Conservation (phyloP, 2,113 vertebrate species). For the Pteronura brasiliensis region DNA sequence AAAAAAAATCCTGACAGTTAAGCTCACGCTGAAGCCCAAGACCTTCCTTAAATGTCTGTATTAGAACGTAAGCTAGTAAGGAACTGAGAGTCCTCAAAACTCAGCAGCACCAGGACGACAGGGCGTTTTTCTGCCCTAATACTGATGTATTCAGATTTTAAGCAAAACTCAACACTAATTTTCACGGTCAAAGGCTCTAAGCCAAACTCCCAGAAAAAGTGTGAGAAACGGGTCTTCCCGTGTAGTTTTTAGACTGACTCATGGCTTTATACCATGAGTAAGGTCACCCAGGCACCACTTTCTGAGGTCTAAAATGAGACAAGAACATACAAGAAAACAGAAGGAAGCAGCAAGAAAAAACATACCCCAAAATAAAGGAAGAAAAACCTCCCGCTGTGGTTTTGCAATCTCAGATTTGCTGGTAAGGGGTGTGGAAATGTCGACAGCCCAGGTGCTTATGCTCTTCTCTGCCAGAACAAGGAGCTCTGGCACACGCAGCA, state of each 20-base stretch:
- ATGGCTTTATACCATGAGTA: not conserved
- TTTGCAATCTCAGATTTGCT: no score
- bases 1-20: no score
- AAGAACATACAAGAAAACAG: not conserved
- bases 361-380: not conserved
- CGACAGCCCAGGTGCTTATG: rapidly evolving
- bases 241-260: not conserved
- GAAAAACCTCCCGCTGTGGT: not conserved
- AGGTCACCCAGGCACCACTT: not conserved
- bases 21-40: no score
- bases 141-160: no score
- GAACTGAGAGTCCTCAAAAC: not conserved
- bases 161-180: not conserved
- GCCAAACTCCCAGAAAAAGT: not conserved
- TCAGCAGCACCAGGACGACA: not conserved
- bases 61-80: no score
- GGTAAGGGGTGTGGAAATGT: not conserved
- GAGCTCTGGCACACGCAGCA: rapidly evolving
- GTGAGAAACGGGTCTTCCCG: not conserved
- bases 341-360: not conserved
- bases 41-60: no score
- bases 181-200: not conserved
- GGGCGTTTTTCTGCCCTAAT: no score
- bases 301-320: not conserved
- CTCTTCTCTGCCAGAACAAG: rapidly evolving